phyloP scores from a whole-genome alignment of 2,797 vertebrate species.

The Sebastiscus albofasciatus region DNA sequence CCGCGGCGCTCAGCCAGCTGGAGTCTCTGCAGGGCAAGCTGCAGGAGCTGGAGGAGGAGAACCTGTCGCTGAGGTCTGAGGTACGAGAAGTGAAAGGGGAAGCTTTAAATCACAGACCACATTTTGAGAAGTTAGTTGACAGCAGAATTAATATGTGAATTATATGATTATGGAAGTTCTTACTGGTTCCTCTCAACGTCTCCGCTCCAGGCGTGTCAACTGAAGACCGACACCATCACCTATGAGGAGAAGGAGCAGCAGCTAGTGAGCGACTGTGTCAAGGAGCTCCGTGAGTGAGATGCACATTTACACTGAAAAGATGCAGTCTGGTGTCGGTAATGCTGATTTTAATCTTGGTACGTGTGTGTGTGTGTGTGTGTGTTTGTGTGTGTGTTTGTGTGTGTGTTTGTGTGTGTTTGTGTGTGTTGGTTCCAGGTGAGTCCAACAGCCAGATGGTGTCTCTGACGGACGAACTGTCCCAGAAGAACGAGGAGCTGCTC shows the following conservation, averaged over 20 bases:
- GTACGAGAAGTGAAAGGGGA: conserved; percentile 62
- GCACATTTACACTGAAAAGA: background rate
- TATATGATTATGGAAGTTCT: background rate
- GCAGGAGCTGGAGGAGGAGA: conserved; percentile 95
- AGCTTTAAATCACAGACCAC: background rate
- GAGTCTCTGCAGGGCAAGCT: conserved; percentile 92
- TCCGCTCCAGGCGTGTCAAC: conserved; percentile 87
- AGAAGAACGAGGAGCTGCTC: conserved; percentile 91
- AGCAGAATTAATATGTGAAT: too few relatives aligned
- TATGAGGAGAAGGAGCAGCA: conserved; percentile 98
- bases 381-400: background rate
- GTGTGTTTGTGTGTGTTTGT: conserved; percentile 4
- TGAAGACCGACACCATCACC: conserved; percentile 93
- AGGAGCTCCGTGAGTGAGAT: conserved; percentile 92
- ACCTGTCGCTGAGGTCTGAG: conserved; percentile 90
- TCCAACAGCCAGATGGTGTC: conserved; percentile 93
- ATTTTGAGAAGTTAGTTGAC: background rate
- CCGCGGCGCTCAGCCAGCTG: conserved; percentile 87
- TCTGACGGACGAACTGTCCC: conserved; percentile 91
- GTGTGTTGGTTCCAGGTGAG: conserved; percentile 84
- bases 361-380: too few relatives aligned
- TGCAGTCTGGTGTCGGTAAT: background rate
- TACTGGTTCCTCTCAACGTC: background rate
- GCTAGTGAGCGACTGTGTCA: conserved; percentile 95
- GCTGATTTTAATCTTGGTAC: background rate